Percentiles rank a stretch among this genome's conserved stretches.
phyloP scores from a whole-genome alignment of 1,140 invertebrate species.

The Nymphalis io region DNA sequence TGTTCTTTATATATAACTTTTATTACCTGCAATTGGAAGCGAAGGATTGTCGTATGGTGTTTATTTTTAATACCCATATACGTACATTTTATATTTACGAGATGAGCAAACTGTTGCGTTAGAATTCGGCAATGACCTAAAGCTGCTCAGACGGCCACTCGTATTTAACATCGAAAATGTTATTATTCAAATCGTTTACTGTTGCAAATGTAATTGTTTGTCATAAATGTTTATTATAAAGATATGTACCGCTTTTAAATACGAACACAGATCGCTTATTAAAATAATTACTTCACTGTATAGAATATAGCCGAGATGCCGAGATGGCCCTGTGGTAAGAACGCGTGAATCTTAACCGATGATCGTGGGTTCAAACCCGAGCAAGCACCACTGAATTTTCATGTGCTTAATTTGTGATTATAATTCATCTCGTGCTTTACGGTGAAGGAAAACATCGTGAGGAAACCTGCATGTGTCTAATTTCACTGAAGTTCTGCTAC shows the following conservation, averaged over 20 bases:
- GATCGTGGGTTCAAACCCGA: too few species aligned
- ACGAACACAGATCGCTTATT: too few species aligned
- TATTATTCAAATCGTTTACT: conserved; percentile 29
- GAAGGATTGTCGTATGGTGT: neutral
- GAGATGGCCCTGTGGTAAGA: too few species aligned
- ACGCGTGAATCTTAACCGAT: too few species aligned
- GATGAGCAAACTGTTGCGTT: conserved; percentile 42
- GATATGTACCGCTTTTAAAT: neutral
- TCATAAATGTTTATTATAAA: neutral
- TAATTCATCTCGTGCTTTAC: too few species aligned
- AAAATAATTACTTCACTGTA: too few species aligned
- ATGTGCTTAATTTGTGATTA: too few species aligned
- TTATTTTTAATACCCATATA: conserved; percentile 4
- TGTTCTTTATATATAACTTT: neutral
- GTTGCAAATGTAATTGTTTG: conserved; percentile 11
- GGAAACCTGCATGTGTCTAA: too few species aligned
- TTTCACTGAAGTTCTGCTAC: too few species aligned
- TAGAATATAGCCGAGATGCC: too few species aligned
- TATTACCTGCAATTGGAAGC: neutral
- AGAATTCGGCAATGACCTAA: conserved; percentile 46
- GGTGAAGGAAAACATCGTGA: too few species aligned
- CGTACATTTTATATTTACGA: conserved; percentile 26
- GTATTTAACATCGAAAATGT: conserved; percentile 15
- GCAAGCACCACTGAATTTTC: too few species aligned
- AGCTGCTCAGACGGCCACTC: neutral